These are phyloP conservation scores for Poeciliopsis presidionis DNA, from an alignment of 2,797 vertebrate genomes.

Conservation along the genomic window DNA sequence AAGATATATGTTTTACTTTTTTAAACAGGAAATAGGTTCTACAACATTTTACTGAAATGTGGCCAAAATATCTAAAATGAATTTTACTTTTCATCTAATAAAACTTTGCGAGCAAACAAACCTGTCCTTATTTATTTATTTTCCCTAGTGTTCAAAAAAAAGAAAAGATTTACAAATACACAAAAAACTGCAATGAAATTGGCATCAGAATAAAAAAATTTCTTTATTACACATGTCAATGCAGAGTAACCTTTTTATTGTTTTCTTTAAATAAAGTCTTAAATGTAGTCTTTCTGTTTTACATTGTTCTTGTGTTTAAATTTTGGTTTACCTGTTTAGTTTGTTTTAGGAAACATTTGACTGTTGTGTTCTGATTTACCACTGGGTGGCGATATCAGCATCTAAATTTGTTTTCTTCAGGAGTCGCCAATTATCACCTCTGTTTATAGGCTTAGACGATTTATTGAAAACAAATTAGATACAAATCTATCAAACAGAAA, in stretches of 20 bases:
- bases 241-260: background rate
- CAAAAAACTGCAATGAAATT: background rate
- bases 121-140: background rate
- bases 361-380: slow-evolving; percentile 8
- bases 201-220: background rate
- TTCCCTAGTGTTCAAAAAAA: background rate
- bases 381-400: slow-evolving; percentile 28
- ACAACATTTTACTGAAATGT: background rate
- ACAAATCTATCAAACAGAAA: background rate
- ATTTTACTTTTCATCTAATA: background rate
- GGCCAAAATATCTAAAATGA: too few relatives aligned
- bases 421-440: background rate
- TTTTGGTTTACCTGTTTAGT: background rate
- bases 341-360: background rate
- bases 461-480: background rate
- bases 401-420: background rate
- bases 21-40: background rate
- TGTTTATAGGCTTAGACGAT: background rate
- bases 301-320: background rate
- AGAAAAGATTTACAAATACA: background rate
- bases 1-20: background rate
- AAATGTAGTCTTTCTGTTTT: background rate
- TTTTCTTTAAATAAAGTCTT: background rate
- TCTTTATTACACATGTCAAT: background rate
- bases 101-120: background rate